A percentile compares a stretch with the other conserved stretches of the same genome.
phyloP scores from a whole-genome alignment of 2,888 invertebrate species.

The Ectemnius cavifrons region DNA sequence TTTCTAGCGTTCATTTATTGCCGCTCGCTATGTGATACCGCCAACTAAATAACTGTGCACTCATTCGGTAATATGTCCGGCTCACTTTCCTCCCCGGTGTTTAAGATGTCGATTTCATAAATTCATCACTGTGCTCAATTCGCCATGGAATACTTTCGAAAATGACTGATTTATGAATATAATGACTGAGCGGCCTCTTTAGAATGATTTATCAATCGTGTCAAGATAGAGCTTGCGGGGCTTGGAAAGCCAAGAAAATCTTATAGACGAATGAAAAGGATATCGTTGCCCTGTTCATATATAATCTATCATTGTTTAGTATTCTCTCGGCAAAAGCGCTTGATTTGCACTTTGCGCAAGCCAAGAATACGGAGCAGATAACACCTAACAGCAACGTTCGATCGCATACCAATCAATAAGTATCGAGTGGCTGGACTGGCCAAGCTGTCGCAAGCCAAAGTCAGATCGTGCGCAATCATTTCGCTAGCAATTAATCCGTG shows the following conservation, averaged over 20 bases:
- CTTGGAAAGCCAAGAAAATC: no score
- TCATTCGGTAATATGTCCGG: slow-evolving; percentile 12
- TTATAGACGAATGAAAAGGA: neutral
- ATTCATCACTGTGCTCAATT: neutral
- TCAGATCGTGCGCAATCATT: slow-evolving; percentile 40
- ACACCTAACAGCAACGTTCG: slow-evolving; percentile 23
- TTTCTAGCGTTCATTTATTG: slow-evolving; percentile 27
- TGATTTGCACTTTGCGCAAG: slow-evolving; percentile 21
- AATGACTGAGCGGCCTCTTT: slow-evolving; percentile 12
- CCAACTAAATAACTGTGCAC: slow-evolving; percentile 15
- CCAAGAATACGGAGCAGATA: slow-evolving; percentile 19
- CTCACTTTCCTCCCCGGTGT: neutral
- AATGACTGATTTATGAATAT: slow-evolving; percentile 25
- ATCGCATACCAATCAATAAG: slow-evolving; percentile 31
- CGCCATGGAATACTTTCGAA: neutral
- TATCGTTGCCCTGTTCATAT: neutral
- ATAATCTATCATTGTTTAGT: neutral
- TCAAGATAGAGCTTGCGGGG: neutral
- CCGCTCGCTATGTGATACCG: slow-evolving; percentile 17
- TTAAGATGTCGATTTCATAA: neutral
- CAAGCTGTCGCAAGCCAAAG: slow-evolving; percentile 20
- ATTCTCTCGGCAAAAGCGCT: slow-evolving; percentile 15
- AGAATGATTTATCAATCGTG: neutral
- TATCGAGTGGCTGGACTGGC: slow-evolving; percentile 12
- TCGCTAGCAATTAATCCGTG: slow-evolving; percentile 46